Percentiles rank a stretch among this genome's conserved stretches.
phyloP scores from a whole-genome alignment of 2,888 invertebrate species.

The Lasioglossum morio region DNA sequence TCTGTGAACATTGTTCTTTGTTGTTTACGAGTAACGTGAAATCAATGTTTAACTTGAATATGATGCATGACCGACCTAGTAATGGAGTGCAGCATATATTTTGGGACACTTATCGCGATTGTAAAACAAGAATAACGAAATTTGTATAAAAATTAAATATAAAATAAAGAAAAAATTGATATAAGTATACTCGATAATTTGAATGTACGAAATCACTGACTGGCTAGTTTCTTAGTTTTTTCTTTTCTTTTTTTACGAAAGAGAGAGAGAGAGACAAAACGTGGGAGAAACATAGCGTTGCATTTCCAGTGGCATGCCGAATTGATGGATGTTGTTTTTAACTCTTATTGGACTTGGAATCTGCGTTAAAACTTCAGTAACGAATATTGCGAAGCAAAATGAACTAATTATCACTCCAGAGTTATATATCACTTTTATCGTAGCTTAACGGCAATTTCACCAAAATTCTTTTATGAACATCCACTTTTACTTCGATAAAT shows the following conservation, averaged over 20 bases:
- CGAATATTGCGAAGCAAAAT: constrained; percentile 72
- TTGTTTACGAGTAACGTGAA: constrained; percentile 23
- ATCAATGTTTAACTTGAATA: constrained; percentile 15
- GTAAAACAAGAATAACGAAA: constrained; percentile 13
- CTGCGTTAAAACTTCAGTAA: constrained; percentile 73
- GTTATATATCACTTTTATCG: constrained; percentile 80
- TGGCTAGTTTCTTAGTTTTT: constrained; percentile 11
- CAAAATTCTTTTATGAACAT: constrained; percentile 63
- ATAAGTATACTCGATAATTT: constrained; percentile 20
- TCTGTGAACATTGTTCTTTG: constrained; percentile 21
- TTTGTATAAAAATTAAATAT: constrained; percentile 41
- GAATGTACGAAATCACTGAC: not conserved
- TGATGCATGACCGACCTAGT: constrained; percentile 16
- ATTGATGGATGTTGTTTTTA: constrained; percentile 75
- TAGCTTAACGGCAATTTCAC: constrained; percentile 80
- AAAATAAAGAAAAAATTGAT: constrained; percentile 23
- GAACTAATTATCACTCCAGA: constrained; percentile 79
- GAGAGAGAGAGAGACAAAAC: constrained; percentile 9
- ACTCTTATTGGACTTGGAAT: constrained; percentile 76
- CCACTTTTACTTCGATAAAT: constrained; percentile 58
- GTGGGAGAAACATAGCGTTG: constrained; percentile 72
- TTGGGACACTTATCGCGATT: constrained; percentile 31
- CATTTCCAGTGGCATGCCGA: constrained; percentile 82
- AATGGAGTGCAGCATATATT: constrained; percentile 39
- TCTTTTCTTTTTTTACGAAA: not conserved